Conservation (phyloP, 2,113 vertebrate species). For the Paracanthobrama guichenoti region DNA sequence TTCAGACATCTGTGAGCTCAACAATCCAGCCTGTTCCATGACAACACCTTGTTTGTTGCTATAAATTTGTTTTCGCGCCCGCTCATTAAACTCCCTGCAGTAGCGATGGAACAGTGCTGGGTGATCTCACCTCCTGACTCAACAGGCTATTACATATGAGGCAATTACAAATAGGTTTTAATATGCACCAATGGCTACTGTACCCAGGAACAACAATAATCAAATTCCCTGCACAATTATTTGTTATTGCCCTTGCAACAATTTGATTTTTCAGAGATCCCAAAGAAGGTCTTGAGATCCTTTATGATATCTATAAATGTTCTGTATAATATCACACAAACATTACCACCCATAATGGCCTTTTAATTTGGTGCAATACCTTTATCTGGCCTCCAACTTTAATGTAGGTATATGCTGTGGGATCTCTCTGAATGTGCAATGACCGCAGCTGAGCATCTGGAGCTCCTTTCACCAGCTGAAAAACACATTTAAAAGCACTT, state of each 20-base stretch:
- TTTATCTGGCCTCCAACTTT: slow-evolving; percentile 85
- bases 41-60: slow-evolving; percentile 65
- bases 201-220: background rate
- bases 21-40: slow-evolving; percentile 59
- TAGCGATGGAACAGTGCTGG: slow-evolving; percentile 21
- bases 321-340: background rate
- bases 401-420: slow-evolving; percentile 86
- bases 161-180: slow-evolving; percentile 16
- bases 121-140: slow-evolving; percentile 25
- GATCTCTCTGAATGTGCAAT: slow-evolving; percentile 89
- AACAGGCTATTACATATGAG: slow-evolving; percentile 8
- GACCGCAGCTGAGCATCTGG: slow-evolving; percentile 88
- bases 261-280: background rate
- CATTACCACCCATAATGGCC: background rate
- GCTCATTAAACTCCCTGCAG: slow-evolving; percentile 60
- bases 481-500: slow-evolving; percentile 21
- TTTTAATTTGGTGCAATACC: slow-evolving; percentile 70
- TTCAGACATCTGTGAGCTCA: slow-evolving; percentile 37
- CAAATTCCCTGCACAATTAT: background rate
- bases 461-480: slow-evolving; percentile 90
- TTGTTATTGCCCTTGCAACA: background rate
- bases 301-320: background rate
- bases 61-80: slow-evolving; percentile 59
- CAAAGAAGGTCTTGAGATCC: background rate
- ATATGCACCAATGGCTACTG: slow-evolving; percentile 5